Conservation (phyloP, 2,113 vertebrate species). For the Nycticryphes semicollaris region DNA sequence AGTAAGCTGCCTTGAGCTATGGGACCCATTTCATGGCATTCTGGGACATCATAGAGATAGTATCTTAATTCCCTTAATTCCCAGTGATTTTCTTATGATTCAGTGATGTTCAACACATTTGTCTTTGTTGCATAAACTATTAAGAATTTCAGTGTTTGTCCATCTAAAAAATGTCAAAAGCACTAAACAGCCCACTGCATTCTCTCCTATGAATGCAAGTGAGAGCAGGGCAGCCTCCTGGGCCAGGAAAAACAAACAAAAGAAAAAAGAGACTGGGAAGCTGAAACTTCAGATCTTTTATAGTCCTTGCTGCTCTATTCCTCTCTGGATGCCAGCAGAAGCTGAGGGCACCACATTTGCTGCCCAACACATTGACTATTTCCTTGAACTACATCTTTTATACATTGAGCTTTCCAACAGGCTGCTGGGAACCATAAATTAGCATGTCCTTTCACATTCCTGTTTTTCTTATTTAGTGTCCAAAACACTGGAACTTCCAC, state of each 20-base stretch:
- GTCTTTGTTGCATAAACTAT: not conserved
- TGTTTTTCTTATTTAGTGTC: not conserved
- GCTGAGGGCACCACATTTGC: not conserved
- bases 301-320: not conserved
- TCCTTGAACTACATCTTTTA: not conserved
- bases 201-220: not conserved
- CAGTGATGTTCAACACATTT: not conserved
- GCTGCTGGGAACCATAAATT: not conserved
- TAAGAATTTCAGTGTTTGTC: not conserved
- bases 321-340: not conserved
- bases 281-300: not conserved
- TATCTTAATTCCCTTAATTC: not conserved
- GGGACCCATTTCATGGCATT: not conserved
- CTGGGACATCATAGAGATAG: not conserved
- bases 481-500: not conserved
- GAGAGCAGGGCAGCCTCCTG: not conserved
- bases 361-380: not conserved
- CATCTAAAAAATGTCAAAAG: not conserved
- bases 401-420: not conserved
- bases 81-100: not conserved
- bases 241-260: not conserved
- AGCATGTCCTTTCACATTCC: not conserved
- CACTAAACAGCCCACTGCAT: not conserved
- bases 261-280: not conserved
- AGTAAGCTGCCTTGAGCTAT: not conserved